These are phyloP conservation scores for Synanthedon formicaeformis DNA, from an alignment of 2,888 invertebrate species.

Conservation along the genomic window DNA sequence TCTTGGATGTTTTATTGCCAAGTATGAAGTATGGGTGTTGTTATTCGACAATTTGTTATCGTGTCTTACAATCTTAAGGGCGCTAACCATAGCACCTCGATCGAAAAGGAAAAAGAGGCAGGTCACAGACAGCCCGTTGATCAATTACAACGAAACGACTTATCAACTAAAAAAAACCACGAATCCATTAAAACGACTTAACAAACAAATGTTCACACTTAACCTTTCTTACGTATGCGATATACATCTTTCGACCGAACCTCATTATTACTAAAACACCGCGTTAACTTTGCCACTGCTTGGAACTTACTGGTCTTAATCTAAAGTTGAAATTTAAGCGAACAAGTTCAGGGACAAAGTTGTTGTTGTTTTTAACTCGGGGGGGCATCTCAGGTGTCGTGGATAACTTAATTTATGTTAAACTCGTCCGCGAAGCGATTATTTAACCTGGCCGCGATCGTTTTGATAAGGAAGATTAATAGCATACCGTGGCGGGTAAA, in stretches of 20 bases:
- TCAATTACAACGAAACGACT: slow-evolving; percentile 52
- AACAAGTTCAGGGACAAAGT: neutral
- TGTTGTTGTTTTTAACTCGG: slow-evolving; percentile 23
- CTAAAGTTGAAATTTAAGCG: slow-evolving; percentile 19
- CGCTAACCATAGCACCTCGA: too few relatives aligned
- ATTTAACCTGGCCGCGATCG: slow-evolving; percentile 58
- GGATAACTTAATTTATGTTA: slow-evolving; percentile 70
- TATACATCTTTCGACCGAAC: slow-evolving; percentile 60
- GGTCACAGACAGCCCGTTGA: slow-evolving; percentile 23
- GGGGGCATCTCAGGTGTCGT: slow-evolving; percentile 63
- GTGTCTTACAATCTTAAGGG: too few relatives aligned
- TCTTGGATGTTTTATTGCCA: too few relatives aligned
- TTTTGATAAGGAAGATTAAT: slow-evolving; percentile 64
- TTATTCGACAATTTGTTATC: too few relatives aligned
- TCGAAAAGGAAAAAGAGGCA: neutral
- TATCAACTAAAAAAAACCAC: slow-evolving; percentile 53
- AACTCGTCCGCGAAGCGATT: slow-evolving; percentile 61
- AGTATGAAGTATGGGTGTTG: too few relatives aligned
- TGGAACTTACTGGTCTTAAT: neutral
- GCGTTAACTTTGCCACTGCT: slow-evolving; percentile 9
- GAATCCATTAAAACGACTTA: slow-evolving; percentile 65
- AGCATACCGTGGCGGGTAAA: slow-evolving; percentile 30
- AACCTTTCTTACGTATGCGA: slow-evolving; percentile 61
- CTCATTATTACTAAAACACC: slow-evolving; percentile 49
- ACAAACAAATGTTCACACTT: slow-evolving; percentile 70